A percentile compares a stretch with the other conserved stretches of the same genome.
Evolutionary conservation across 2,888 invertebrate genomes (phyloP).

Genomic region (Drosophila infuscata): DNA sequence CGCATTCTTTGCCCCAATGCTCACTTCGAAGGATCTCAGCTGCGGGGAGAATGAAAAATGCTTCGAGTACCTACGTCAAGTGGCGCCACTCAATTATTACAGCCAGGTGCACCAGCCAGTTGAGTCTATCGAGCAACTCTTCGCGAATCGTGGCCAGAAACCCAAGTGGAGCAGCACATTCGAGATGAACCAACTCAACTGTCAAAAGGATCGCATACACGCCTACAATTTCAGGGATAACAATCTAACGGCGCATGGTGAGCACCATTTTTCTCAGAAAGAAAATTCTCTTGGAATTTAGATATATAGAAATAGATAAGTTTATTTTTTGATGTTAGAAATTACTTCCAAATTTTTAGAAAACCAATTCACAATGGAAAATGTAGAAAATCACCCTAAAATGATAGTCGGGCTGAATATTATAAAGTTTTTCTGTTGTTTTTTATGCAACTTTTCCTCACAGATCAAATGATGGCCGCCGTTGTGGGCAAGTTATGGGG

Average conservation of each 20-base stretch:
- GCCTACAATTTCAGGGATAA: constrained; percentile 39
- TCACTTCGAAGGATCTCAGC: constrained; percentile 54
- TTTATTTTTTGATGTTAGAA: too few relatives aligned
- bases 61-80: constrained; percentile 37
- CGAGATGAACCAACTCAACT: constrained; percentile 18
- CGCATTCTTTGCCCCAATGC: constrained; percentile 43
- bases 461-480: constrained; percentile 49
- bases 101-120: constrained; percentile 54
- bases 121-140: constrained; percentile 17
- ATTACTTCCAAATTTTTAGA: too few relatives aligned
- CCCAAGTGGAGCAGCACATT: constrained; percentile 7
- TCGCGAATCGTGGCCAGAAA: background rate
- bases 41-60: constrained; percentile 44
- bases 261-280: background rate
- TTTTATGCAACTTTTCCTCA: background rate
- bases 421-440: too few relatives aligned
- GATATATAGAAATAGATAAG: too few relatives aligned
- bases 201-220: constrained; percentile 31
- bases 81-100: constrained; percentile 41
- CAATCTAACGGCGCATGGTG: constrained; percentile 48
- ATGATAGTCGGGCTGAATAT: too few relatives aligned
- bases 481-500: constrained; percentile 18
- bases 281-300: too few relatives aligned
- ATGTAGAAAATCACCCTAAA: too few relatives aligned
- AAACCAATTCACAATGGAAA: too few relatives aligned